Conservation (phyloP, 1,140 invertebrate species). For the Paralvinella palmiformis region DNA sequence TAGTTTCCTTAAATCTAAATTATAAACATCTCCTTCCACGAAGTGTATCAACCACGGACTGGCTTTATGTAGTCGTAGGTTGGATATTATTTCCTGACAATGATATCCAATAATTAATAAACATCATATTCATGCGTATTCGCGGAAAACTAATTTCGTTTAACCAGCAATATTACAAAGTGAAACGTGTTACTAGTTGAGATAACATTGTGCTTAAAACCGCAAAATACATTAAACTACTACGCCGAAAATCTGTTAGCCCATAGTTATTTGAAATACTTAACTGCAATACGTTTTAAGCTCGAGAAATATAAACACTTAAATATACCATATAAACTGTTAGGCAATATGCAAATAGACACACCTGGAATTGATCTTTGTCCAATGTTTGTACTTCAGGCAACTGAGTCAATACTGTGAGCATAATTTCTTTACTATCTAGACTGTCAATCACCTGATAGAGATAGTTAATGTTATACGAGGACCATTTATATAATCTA, state of each 20-base stretch:
- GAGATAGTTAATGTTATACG: background rate
- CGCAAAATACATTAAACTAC: no score
- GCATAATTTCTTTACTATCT: slow-evolving; percentile 40
- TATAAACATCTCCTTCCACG: slow-evolving; percentile 55
- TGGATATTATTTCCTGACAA: slow-evolving; percentile 35
- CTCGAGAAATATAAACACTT: background rate
- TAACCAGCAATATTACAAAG: no score
- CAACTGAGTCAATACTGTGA: slow-evolving; percentile 35
- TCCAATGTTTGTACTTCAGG: slow-evolving; percentile 43
- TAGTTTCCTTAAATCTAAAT: slow-evolving; percentile 56
- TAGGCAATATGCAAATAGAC: background rate
- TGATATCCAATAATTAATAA: no score
- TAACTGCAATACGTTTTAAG: background rate
- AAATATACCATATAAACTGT: background rate
- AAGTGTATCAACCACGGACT: slow-evolving; percentile 63
- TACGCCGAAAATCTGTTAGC: no score
- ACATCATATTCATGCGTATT: no score
- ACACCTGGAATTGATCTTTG: slow-evolving; percentile 33
- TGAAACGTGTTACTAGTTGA: no score
- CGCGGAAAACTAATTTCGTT: no score
- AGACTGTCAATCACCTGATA: slow-evolving; percentile 39
- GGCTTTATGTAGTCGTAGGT: slow-evolving; percentile 27
- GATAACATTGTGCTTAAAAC: no score
- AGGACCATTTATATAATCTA: no score
- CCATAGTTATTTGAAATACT: no score